Evolutionary conservation across 2,113 vertebrate species (phyloP).

Genomic region (Nannospalax galili): DNA sequence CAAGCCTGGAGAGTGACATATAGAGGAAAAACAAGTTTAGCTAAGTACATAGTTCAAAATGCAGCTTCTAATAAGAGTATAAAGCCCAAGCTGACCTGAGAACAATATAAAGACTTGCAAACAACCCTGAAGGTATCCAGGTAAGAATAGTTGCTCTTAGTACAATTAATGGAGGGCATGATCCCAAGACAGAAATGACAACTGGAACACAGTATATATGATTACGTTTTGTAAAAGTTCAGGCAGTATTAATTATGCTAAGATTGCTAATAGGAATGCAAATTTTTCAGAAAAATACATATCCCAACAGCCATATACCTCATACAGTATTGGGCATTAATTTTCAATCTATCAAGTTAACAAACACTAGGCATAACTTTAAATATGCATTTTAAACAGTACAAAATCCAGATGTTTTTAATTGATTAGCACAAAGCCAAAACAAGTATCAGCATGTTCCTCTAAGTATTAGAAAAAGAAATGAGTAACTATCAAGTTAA

Average conservation of each 20-base stretch:
- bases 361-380: slow-evolving; percentile 38
- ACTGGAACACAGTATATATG: slow-evolving; percentile 25
- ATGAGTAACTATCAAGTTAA: slow-evolving; percentile 45
- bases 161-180: slow-evolving; percentile 26
- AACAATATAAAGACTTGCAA: slow-evolving; percentile 62
- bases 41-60: slow-evolving; percentile 75
- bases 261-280: neutral
- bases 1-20: slow-evolving; percentile 74
- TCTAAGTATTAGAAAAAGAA: slow-evolving; percentile 35
- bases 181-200: slow-evolving; percentile 55
- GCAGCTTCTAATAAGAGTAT: slow-evolving; percentile 64
- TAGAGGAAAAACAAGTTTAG: slow-evolving; percentile 76
- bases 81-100: slow-evolving; percentile 70
- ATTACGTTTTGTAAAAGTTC: slow-evolving; percentile 27
- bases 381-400: slow-evolving; percentile 35
- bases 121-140: slow-evolving; percentile 39
- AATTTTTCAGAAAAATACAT: slow-evolving; percentile 50
- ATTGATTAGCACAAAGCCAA: slow-evolving; percentile 38
- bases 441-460: slow-evolving; percentile 64
- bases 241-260: slow-evolving; percentile 18
- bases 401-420: slow-evolving; percentile 64
- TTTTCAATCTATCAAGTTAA: slow-evolving; percentile 6
- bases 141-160: slow-evolving; percentile 53
- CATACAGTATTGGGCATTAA: neutral
- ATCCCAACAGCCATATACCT: neutral